These are phyloP conservation scores for Lanius ludovicianus DNA, from an alignment of 2,113 vertebrate species.

Conservation along the genomic window DNA sequence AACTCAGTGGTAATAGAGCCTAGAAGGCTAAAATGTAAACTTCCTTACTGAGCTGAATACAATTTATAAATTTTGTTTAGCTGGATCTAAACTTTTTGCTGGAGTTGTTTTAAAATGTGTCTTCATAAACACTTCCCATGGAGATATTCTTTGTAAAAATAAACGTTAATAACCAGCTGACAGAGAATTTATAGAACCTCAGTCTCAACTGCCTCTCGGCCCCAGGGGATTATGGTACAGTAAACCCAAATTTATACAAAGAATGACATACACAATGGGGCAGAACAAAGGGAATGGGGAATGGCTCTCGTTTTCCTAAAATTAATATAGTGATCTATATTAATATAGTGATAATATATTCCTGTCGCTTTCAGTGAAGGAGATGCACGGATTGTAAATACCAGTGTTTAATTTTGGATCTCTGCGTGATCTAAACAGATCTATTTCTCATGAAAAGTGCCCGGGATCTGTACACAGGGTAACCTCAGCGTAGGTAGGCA, in stretches of 20 bases:
- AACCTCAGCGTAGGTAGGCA: not conserved
- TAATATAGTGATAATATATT: not conserved
- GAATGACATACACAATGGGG: not conserved
- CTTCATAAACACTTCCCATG: conserved; percentile 50
- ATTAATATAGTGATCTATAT: not conserved
- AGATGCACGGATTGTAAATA: not conserved
- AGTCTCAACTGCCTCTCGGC: not conserved
- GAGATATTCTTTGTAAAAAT: conserved; percentile 46
- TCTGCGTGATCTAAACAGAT: not conserved
- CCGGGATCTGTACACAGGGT: not conserved
- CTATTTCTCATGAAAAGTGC: not conserved
- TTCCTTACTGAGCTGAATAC: conserved; percentile 5
- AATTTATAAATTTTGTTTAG: conserved; percentile 21
- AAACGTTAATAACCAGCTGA: conserved; percentile 37
- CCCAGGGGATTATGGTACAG: not conserved
- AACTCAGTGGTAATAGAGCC: not conserved
- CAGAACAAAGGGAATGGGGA: not conserved
- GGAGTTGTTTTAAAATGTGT: conserved; percentile 50
- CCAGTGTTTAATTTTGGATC: not conserved
- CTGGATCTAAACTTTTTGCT: conserved; percentile 30
- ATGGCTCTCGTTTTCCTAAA: not conserved
- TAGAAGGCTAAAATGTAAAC: conserved; percentile 31
- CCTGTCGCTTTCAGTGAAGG: not conserved
- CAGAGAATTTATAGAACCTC: conserved; percentile 42
- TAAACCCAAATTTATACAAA: conserved; percentile 16